These are phyloP conservation scores for Chaetodon trifasciatus DNA, from an alignment of 2,797 vertebrate genomes.

Conservation along the genomic window DNA sequence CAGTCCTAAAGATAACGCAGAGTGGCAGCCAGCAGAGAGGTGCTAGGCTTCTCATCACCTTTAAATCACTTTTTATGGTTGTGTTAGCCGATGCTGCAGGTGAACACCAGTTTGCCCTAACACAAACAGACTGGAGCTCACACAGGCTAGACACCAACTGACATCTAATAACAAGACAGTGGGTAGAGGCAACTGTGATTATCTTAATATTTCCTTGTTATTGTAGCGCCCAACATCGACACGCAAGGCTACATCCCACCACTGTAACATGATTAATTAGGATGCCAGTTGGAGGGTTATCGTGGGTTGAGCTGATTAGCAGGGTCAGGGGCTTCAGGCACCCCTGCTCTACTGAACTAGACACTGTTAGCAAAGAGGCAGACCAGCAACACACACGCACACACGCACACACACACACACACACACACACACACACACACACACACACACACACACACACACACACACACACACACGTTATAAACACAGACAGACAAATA, in stretches of 20 bases:
- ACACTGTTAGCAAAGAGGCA: constrained; percentile 51
- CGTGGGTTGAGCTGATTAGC: constrained; percentile 71
- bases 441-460: constrained; percentile 18
- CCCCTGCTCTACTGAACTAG: constrained; percentile 46
- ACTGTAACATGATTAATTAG: constrained; percentile 67
- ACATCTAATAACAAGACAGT: constrained; percentile 27
- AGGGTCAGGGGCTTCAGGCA: constrained; percentile 61
- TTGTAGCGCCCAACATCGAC: constrained; percentile 43
- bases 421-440: constrained; percentile 15
- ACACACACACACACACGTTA: constrained; percentile 5
- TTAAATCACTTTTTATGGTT: constrained; percentile 71
- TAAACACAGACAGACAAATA: constrained; percentile 40
- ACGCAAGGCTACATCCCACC: constrained; percentile 48
- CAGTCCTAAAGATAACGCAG: constrained; percentile 49
- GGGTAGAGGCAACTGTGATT: constrained; percentile 34
- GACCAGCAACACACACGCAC: constrained; percentile 40
- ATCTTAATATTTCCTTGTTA: constrained; percentile 48
- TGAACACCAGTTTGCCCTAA: constrained; percentile 30
- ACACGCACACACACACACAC: constrained; percentile 13
- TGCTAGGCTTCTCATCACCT: constrained; percentile 63
- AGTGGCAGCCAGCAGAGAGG: constrained; percentile 56
- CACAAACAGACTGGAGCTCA: neutral
- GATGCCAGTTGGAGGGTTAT: constrained; percentile 55
- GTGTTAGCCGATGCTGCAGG: constrained; percentile 31
- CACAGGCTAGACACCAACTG: constrained; percentile 27